A percentile compares a stretch with the other conserved stretches of the same genome.
Conservation (phyloP, 2,113 vertebrate species). For the Fukomys damarensis region DNA sequence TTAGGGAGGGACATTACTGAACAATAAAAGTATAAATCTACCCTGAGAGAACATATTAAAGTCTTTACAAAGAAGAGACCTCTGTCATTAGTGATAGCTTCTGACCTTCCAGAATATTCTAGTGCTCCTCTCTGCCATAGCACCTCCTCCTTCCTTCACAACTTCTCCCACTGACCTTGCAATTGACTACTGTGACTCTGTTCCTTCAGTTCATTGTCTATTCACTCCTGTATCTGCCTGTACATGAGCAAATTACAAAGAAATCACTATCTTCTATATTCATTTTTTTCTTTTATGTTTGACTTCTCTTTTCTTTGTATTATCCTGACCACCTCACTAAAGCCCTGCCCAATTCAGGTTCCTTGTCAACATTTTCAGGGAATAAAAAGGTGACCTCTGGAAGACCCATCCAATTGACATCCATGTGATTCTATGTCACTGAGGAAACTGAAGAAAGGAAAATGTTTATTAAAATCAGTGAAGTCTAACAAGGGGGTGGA, state of each 20-base stretch:
- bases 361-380: not conserved
- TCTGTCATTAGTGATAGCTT: not conserved
- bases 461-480: slow-evolving; percentile 78
- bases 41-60: not conserved
- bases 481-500: slow-evolving; percentile 69
- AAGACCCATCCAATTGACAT: slow-evolving; percentile 40
- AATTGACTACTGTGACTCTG: too few species aligned
- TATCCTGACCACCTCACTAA: not conserved
- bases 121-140: not conserved
- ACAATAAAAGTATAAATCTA: not conserved
- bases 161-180: not conserved
- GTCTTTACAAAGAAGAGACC: not conserved
- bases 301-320: not conserved
- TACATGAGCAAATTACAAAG: not conserved
- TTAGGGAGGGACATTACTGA: not conserved
- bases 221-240: not conserved
- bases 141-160: not conserved
- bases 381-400: slow-evolving; percentile 17
- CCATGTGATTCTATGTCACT: slow-evolving; percentile 49
- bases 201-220: not conserved
- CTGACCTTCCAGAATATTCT: not conserved
- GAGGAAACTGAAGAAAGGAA: slow-evolving; percentile 59
- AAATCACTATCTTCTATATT: not conserved
- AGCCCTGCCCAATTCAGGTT: not conserved
- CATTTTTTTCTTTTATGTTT: not conserved